Base-by-base conservation (phyloP, 2,888 invertebrate genomes). In the Lasioglossum malachurum region DNA sequence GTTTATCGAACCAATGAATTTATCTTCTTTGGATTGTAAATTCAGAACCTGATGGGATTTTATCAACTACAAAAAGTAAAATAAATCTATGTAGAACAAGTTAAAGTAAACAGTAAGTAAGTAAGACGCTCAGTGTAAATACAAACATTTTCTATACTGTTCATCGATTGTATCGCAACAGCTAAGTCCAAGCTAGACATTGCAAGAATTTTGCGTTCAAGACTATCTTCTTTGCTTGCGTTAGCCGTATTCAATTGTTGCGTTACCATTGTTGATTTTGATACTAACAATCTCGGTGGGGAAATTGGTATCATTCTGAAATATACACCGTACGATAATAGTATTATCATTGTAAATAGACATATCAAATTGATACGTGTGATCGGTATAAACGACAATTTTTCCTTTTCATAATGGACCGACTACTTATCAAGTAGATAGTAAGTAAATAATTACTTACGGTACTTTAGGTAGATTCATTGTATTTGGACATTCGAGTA, bases 71-170 rank as follows among this genome's bases (percentile, higher is more conserved):
- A 89, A 91, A 80, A 75, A 85, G 69, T 72, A 49, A 74, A 72
- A 72, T 88, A 74, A 73, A 12, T n/a, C 46, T 8, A 35, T 2
- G 16, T 23, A 31, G 53, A 67, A 14, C 19, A 67, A 64, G 57
- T 44, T 57, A 14, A 67, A 35, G 41, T 53, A 35, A 79, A n/a
- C 71, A 14, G 19, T 64, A 44, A 12, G 23, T 57, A n/a, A 57
- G 4, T n/a, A 57, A 72, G 23, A 60, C 35, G 10, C 35, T 38
- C 49, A 44, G 76, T 53, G 1, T 8, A 57, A 77, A 76, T 90
- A 93, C 93, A 79, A 84, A 97, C 96, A 87, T 97, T 97, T 81
- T 98, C 97, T 91, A 98, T 96, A 92, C 97, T 97, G 0, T 97
- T 96, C 84, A 98, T 96, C 0, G 98, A 97, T 87, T 97, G 96